A percentile compares a stretch with the other conserved stretches of the same genome.
These are phyloP conservation scores for Atractosteus spatula DNA, from an alignment of 2,113 vertebrate genomes.

Conservation along the genomic window DNA sequence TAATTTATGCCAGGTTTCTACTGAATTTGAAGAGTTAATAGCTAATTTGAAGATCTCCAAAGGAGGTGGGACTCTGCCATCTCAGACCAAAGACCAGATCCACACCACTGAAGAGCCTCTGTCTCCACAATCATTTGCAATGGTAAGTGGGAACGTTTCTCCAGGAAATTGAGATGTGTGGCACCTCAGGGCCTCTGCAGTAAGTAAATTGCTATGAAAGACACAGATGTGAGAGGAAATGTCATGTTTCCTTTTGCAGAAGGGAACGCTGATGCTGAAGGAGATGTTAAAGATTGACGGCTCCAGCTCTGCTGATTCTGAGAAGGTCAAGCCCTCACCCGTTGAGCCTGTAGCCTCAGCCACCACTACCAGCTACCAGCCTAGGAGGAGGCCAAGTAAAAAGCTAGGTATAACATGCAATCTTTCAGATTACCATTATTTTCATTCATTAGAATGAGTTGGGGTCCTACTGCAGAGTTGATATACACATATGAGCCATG, in stretches of 20 bases:
- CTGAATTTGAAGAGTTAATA: constrained; percentile 83
- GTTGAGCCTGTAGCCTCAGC: constrained; percentile 41
- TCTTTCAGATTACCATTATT: background rate
- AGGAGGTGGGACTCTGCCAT: constrained; percentile 59
- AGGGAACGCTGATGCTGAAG: constrained; percentile 92
- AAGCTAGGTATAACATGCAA: constrained; percentile 72
- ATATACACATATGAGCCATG: too few species aligned
- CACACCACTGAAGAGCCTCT: constrained; percentile 72
- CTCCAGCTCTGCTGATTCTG: constrained; percentile 54
- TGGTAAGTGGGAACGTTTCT: constrained; percentile 63
- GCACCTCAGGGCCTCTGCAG: background rate
- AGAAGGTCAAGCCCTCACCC: constrained; percentile 51
- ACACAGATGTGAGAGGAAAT: background rate
- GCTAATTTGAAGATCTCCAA: constrained; percentile 80
- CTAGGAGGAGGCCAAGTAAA: constrained; percentile 72
- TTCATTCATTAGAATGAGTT: background rate
- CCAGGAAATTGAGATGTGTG: background rate
- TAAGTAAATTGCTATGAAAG: background rate
- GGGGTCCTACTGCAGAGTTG: too few species aligned
- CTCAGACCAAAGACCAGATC: constrained; percentile 45
- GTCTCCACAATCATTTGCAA: constrained; percentile 93
- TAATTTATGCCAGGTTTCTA: constrained; percentile 51
- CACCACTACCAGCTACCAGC: constrained; percentile 54
- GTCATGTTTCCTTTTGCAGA: constrained; percentile 58
- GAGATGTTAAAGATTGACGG: constrained; percentile 96